Evolutionary conservation across 2,113 vertebrate species (phyloP).

Genomic region (Eurypyga helias): DNA sequence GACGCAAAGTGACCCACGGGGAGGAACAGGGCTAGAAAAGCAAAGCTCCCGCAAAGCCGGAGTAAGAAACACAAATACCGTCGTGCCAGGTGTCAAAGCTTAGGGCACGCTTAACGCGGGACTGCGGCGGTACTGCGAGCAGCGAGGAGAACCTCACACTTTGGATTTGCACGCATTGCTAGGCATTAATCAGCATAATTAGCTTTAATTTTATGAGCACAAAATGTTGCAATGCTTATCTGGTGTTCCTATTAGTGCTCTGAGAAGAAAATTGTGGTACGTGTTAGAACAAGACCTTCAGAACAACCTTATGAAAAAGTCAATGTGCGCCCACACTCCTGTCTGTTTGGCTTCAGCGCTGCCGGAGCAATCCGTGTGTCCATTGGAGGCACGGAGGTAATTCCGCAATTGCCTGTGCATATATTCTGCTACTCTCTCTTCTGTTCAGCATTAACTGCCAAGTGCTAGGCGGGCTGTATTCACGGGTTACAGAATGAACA

Average conservation of each 20-base stretch:
- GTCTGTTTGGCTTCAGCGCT: not conserved
- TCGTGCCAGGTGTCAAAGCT: not conserved
- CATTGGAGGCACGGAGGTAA: not conserved
- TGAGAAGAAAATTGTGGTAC: not conserved
- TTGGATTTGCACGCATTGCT: not conserved
- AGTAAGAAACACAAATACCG: not conserved
- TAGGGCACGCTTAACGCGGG: not conserved
- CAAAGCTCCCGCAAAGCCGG: not conserved
- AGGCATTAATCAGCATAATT: constrained; percentile 39
- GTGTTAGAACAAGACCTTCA: constrained; percentile 14
- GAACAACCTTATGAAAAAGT: not conserved
- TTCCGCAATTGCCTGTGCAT: not conserved
- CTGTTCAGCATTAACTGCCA: not conserved
- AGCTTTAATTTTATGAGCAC: constrained; percentile 64
- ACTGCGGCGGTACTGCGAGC: not conserved
- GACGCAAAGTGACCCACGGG: not conserved
- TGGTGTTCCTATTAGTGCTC: not conserved
- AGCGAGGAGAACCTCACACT: not conserved
- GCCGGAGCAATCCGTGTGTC: not conserved
- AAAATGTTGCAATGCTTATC: constrained; percentile 62
- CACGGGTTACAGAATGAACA: not conserved
- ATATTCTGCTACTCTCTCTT: not conserved
- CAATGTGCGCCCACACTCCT: not conserved
- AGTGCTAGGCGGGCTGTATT: not conserved
- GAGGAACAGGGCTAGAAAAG: not conserved